Conservation (phyloP, 2,797 vertebrate species). For the Poecilia picta region DNA sequence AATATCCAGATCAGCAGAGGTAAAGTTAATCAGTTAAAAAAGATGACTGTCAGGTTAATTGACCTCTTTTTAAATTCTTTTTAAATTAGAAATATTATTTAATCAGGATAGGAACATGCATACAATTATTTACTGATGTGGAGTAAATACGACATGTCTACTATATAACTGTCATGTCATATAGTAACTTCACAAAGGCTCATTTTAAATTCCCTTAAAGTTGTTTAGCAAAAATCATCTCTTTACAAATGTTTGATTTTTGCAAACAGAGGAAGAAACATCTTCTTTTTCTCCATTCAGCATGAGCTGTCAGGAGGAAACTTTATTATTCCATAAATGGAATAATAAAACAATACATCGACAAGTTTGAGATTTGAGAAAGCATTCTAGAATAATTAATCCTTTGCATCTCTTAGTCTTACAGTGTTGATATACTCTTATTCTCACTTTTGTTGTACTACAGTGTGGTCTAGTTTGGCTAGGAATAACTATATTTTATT, state of each 20-base stretch:
- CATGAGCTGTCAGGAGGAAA: no score
- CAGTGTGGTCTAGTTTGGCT: no score
- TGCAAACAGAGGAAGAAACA: background rate
- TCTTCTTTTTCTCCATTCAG: background rate
- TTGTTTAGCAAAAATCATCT: background rate
- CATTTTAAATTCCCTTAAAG: background rate
- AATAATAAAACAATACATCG: background rate
- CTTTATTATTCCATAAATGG: background rate
- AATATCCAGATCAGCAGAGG: background rate
- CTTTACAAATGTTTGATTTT: background rate
- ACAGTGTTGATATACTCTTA: background rate
- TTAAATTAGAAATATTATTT: background rate
- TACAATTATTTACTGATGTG: no score
- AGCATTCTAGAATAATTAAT: background rate
- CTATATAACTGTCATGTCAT: no score
- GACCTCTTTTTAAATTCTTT: background rate
- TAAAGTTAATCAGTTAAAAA: background rate
- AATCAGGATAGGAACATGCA: background rate
- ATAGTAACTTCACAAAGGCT: background rate
- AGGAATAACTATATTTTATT: no score
- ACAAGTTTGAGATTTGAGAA: background rate
- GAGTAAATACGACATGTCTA: no score
- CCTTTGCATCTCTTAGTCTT: background rate
- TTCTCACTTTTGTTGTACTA: no score
- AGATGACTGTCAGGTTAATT: no score